Percentiles rank a stretch among this genome's conserved stretches.
phyloP scores from a whole-genome alignment of 2,888 invertebrate species.

The Drosophila mimica region DNA sequence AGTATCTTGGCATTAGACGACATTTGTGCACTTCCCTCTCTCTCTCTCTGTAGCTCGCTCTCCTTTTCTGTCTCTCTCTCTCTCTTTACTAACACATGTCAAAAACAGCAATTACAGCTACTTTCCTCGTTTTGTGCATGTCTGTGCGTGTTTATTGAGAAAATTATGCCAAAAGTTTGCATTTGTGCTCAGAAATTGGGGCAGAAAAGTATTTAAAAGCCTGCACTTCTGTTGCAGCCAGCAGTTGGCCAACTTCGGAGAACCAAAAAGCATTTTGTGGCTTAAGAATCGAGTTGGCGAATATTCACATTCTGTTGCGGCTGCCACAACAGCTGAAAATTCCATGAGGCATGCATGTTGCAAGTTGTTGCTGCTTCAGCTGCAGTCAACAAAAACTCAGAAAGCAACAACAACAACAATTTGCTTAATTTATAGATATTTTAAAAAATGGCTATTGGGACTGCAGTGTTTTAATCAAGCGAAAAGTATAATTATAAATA shows the following conservation, averaged over 20 bases:
- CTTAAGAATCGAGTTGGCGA: constrained; percentile 18
- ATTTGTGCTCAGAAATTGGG: constrained; percentile 30
- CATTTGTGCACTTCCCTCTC: background rate
- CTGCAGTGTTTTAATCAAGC: background rate
- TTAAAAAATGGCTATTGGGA: background rate
- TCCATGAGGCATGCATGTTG: constrained; percentile 10
- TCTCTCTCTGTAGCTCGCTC: background rate
- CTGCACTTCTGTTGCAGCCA: constrained; percentile 48
- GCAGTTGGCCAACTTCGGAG: constrained; percentile 34
- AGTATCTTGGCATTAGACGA: background rate
- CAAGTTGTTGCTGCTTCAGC: constrained; percentile 2
- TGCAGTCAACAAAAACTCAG: constrained; percentile 6
- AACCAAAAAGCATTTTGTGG: constrained; percentile 59
- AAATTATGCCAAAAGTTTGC: constrained; percentile 64
- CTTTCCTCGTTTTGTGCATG: constrained; percentile 1
- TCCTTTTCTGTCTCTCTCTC: background rate
- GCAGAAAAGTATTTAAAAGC: constrained; percentile 44
- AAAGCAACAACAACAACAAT: background rate
- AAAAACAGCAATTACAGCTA: constrained; percentile 8
- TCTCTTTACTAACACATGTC: background rate
- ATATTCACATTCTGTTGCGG: constrained; percentile 49
- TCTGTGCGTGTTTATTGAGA: constrained; percentile 28
- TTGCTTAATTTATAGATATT: background rate
- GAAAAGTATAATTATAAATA: background rate
- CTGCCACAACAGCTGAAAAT: constrained; percentile 21